Evolutionary conservation across 2,113 vertebrate genomes (phyloP).

Genomic region (Osmerus eperlanus): DNA sequence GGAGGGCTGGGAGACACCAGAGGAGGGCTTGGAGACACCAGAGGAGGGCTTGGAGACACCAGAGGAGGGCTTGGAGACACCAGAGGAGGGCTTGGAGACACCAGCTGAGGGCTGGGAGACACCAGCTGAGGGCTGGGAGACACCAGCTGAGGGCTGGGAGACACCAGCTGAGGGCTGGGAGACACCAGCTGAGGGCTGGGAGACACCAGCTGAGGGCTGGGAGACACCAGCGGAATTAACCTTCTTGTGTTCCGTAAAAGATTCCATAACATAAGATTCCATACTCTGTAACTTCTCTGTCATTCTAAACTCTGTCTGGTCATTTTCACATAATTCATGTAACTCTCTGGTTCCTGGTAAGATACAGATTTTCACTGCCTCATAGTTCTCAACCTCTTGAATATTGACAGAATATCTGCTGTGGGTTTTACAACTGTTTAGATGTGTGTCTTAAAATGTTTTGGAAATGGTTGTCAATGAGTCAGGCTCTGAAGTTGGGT

Average conservation of each 20-base stretch:
- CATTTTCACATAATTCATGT: not conserved
- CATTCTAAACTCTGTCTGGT: not conserved
- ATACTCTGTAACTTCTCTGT: not conserved
- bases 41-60: conserved; percentile 28
- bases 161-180: not conserved
- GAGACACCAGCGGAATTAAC: not conserved
- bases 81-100: not conserved
- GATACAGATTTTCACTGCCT: not conserved
- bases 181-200: conserved; percentile 23
- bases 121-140: conserved; percentile 29
- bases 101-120: conserved; percentile 29
- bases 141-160: no score
- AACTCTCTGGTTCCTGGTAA: not conserved
- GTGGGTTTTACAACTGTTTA: not conserved
- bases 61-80: conserved; percentile 27
- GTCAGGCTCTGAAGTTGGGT: not conserved
- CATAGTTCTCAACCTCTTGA: not conserved
- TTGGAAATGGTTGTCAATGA: not conserved
- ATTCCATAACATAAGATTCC: not conserved
- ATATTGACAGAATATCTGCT: not conserved
- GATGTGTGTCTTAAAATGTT: no score
- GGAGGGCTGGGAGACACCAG: no score
- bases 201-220: conserved; percentile 12
- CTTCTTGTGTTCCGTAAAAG: not conserved
- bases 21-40: conserved; percentile 12